Conservation (phyloP, 2,113 vertebrate genomes). For the Rhipidura dahli region DNA sequence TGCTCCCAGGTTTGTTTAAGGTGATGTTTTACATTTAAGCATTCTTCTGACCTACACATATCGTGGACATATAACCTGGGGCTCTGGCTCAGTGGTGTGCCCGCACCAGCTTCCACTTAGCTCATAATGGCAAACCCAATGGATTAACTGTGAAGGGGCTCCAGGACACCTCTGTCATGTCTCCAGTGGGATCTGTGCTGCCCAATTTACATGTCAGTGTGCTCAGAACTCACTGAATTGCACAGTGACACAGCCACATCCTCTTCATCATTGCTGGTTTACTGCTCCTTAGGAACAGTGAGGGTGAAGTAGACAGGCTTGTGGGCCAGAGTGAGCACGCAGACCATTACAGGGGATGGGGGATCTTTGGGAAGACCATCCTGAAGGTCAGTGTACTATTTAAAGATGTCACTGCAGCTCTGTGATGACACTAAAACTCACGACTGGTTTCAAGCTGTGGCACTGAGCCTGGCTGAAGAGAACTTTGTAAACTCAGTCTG, state of each 20-base stretch:
- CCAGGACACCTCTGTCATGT: background rate
- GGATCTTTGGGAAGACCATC: background rate
- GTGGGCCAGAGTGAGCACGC: accelerated
- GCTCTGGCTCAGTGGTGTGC: background rate
- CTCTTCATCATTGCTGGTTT: background rate
- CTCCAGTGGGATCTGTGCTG: background rate
- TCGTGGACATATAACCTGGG: background rate
- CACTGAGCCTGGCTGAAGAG: background rate
- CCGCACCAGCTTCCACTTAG: background rate
- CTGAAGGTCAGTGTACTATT: background rate
- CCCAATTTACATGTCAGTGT: background rate
- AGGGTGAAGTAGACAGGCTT: background rate
- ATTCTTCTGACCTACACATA: background rate
- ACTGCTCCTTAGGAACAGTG: background rate
- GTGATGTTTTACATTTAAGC: background rate
- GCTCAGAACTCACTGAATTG: background rate
- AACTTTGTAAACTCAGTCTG: background rate
- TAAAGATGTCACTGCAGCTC: background rate
- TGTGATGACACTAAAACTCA: background rate
- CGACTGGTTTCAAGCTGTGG: background rate
- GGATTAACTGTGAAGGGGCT: background rate
- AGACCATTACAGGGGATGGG: background rate
- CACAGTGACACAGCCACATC: background rate
- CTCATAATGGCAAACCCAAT: background rate
- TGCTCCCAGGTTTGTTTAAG: background rate